Percentiles rank a stretch among this genome's conserved stretches.
phyloP scores from a whole-genome alignment of 1,140 invertebrate genomes.

The Drosophila sturtevanti region DNA sequence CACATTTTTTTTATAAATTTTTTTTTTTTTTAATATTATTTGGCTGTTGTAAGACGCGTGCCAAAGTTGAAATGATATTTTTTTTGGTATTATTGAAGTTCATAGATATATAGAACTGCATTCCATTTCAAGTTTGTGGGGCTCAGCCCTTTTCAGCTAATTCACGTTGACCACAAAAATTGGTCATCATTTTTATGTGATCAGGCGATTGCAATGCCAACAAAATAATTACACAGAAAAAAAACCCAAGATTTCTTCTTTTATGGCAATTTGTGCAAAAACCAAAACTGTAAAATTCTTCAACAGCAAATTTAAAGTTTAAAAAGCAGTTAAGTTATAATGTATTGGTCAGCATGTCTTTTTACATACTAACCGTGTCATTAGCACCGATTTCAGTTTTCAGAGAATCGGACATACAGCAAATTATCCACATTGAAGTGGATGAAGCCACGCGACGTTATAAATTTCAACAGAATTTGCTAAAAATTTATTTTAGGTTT shows the following conservation, averaged over 20 bases:
- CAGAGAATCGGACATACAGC: slow-evolving; percentile 29
- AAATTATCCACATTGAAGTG: slow-evolving; percentile 20
- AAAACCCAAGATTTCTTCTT: slow-evolving; percentile 53
- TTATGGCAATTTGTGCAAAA: slow-evolving; percentile 43
- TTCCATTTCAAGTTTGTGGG: slow-evolving; percentile 24
- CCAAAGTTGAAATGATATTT: slow-evolving; percentile 41
- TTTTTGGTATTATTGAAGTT: slow-evolving; percentile 15
- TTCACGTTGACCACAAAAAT: slow-evolving; percentile 40
- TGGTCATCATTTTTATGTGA: slow-evolving; percentile 37
- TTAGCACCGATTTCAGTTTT: slow-evolving; percentile 40
- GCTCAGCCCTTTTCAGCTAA: slow-evolving; percentile 42
- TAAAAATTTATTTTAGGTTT: not conserved
- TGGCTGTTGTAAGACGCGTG: slow-evolving; percentile 51
- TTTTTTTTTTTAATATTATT: slow-evolving; percentile 29
- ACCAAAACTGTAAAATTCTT: slow-evolving; percentile 33
- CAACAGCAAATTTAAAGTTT: slow-evolving; percentile 25
- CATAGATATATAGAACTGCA: slow-evolving; percentile 34
- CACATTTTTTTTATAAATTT: not conserved
- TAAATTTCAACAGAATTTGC: slow-evolving; percentile 46
- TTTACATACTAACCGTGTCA: slow-evolving; percentile 32
- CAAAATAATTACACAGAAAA: slow-evolving; percentile 36
- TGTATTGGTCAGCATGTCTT: slow-evolving; percentile 47
- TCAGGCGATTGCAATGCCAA: slow-evolving; percentile 17
- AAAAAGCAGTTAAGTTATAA: slow-evolving; percentile 19
- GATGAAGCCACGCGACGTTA: slow-evolving; percentile 52